Base-by-base conservation (phyloP, 1,140 invertebrate genomes). In the Drosophila eugracilis region DNA sequence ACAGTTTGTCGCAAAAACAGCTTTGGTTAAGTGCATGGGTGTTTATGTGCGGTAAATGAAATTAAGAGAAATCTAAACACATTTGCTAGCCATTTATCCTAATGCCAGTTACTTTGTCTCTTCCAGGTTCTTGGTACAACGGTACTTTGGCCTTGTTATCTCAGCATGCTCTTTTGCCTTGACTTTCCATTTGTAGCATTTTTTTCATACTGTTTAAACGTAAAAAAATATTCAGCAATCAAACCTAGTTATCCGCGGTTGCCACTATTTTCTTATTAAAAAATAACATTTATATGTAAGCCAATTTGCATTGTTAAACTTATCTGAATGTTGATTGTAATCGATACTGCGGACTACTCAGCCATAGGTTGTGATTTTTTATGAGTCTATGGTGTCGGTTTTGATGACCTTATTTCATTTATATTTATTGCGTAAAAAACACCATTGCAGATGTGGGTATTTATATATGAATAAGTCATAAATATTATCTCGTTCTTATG, bases 11-110 rank as follows among this genome's bases (percentile, higher is more conserved):
- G 65, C 45, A 67, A 67, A 69, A 69, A 69, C 65, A 67, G 47
- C 15, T 66, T 15, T 26, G 28, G 17, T 34, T 66, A 67, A 67
- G 63, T 52, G 63, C 63, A 32, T 15, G 15, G 47, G 28, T 42
- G 47, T 66, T 67, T 67, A 67, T 44, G n/a, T 63, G 37, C 19
- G 60, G 42, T 24, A 32, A 36, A 36, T 26, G 36, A 34, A 67
- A 53, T 67, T 67, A 53, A 67, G 65, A 67, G 60, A 53, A 67
- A 67, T 67, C 63, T 67, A 65, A 66, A 65, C 60, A 55, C 60
- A 65, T 65, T 63, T 45, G n/a, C 55, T 22, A 21, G 54, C 14
- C 28, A 45, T 60, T 65, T 65, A 62, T 63, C 59, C 55, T 63
- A 26, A 34, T 63, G 22, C 39, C 14, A 24, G 26, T 26, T 30